phyloP scores from a whole-genome alignment of 2,797 vertebrate genomes.

The Erithacus rubecula region DNA sequence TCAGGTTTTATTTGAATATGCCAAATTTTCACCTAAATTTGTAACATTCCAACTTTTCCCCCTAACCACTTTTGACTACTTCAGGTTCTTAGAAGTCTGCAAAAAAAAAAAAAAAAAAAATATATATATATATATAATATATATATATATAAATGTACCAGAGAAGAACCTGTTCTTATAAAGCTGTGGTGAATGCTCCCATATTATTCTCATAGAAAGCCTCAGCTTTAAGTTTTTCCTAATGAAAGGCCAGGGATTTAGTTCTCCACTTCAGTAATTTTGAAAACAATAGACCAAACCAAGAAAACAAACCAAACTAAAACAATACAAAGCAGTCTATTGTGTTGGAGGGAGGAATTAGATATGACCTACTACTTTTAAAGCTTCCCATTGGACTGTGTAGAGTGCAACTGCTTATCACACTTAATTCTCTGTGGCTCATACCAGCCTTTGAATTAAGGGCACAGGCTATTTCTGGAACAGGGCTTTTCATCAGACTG shows the following conservation, averaged over 20 bases:
- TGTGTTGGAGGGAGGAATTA: not conserved
- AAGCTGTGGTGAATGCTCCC: not conserved
- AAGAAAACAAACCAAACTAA: not conserved
- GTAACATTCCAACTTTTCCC: not conserved
- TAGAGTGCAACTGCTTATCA: not conserved
- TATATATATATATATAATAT: too few species aligned
- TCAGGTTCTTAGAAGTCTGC: not conserved
- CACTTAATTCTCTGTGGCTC: not conserved
- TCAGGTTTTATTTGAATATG: not conserved
- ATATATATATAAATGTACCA: not conserved
- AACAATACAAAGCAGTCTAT: not conserved
- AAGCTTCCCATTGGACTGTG: not conserved
- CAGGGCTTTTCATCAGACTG: not conserved
- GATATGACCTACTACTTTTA: not conserved
- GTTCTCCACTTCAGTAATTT: not conserved
- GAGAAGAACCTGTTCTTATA: not conserved
- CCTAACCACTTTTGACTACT: not conserved
- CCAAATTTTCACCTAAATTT: not conserved
- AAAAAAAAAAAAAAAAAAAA: too few species aligned
- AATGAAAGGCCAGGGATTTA: not conserved
- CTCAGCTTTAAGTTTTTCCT: not conserved
- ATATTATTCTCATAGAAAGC: not conserved
- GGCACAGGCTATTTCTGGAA: not conserved
- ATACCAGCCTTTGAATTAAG: not conserved
- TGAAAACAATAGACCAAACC: not conserved